Evolutionary conservation across 2,797 vertebrate species (phyloP), one percentile per base, ranked within the genome.

Genomic region (Bradypus variegatus): DNA sequence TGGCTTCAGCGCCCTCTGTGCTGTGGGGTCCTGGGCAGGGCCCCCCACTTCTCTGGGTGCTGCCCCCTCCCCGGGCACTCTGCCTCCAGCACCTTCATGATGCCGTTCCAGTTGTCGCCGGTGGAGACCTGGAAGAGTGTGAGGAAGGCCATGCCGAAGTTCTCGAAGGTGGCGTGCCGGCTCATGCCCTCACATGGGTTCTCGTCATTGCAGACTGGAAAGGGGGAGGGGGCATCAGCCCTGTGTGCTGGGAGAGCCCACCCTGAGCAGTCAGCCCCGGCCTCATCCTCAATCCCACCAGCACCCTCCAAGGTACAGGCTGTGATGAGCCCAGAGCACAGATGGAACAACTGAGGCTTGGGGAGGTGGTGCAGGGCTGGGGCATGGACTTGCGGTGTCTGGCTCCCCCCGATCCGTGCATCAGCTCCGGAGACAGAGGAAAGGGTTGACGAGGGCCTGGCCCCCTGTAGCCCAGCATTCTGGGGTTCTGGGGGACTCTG

Each of bases 71-170:
- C 0, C 0, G 0, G 62, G 62, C 8, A 45, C 0, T 0, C 55
- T 0, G 41, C 55, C 72, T 80, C 36, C 6, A 48, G 96, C 98
- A 99, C 99, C 99, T 99, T 99, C 99, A 99, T 99, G 93, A 99
- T 99, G 94, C 99, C 99, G 2, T 99, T 99, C 99, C 99, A 99
- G 97, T 99, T 99, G 97, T 99, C 99, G 0, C 99, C 99, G 0
- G 99, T 99, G 95, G 99, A 99, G 96, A 99, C 99, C 97, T 99
- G 99, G 97, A 99, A 99, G 90, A 99, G 98, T 0, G 99, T 99
- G 96, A 99, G 98, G 97, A 99, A 99, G 82, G 99, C 99, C 99
- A 99, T 99, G 96, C 99, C 99, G 6, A 99, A 99, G 97, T 99
- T 99, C 95, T 99, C 99, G 69, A 99, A 99, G 92, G 99, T 99